Evolutionary conservation across 1,140 invertebrate genomes (phyloP).

Genomic region (Neodiprion pinetum): DNA sequence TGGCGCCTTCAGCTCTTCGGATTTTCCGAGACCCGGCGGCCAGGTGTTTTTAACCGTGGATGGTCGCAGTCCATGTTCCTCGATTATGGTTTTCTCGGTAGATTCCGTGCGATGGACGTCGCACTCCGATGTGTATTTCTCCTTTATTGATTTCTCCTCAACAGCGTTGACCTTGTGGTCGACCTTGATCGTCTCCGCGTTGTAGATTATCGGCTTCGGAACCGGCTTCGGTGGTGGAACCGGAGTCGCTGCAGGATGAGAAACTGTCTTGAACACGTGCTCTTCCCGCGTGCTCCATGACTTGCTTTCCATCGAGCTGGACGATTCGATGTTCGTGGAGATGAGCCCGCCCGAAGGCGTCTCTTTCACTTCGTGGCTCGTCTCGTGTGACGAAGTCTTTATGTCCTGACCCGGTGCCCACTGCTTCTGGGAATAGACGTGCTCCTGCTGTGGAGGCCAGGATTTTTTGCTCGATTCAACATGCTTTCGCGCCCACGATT

Average conservation of each 20-base stretch:
- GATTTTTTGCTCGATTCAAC: slow-evolving; percentile 58
- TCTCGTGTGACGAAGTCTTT: slow-evolving; percentile 49
- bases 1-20: slow-evolving; percentile 62
- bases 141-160: slow-evolving; percentile 47
- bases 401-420: slow-evolving; percentile 40
- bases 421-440: not conserved
- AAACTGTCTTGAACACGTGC: slow-evolving; percentile 39
- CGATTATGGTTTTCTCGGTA: slow-evolving; percentile 53
- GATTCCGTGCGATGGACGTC: slow-evolving; percentile 49
- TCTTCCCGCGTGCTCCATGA: slow-evolving; percentile 52
- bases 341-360: slow-evolving; percentile 46
- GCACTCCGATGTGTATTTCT: slow-evolving; percentile 52
- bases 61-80: slow-evolving; percentile 51
- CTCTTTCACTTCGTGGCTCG: slow-evolving; percentile 46
- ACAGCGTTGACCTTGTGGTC: slow-evolving; percentile 56
- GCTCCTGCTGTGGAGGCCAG: slow-evolving; percentile 57
- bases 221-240: slow-evolving; percentile 29
- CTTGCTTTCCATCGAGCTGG: slow-evolving; percentile 47
- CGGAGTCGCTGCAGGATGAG: slow-evolving; percentile 28
- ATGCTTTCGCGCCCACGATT: slow-evolving; percentile 68
- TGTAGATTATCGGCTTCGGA: slow-evolving; percentile 53
- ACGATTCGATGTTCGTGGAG: slow-evolving; percentile 52
- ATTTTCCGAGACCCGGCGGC: slow-evolving; percentile 43
- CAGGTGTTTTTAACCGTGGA: slow-evolving; percentile 55
- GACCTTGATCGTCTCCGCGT: slow-evolving; percentile 59